These are phyloP conservation scores for Synanthedon tipuliformis DNA, from an alignment of 2,888 invertebrate genomes.

Conservation along the genomic window DNA sequence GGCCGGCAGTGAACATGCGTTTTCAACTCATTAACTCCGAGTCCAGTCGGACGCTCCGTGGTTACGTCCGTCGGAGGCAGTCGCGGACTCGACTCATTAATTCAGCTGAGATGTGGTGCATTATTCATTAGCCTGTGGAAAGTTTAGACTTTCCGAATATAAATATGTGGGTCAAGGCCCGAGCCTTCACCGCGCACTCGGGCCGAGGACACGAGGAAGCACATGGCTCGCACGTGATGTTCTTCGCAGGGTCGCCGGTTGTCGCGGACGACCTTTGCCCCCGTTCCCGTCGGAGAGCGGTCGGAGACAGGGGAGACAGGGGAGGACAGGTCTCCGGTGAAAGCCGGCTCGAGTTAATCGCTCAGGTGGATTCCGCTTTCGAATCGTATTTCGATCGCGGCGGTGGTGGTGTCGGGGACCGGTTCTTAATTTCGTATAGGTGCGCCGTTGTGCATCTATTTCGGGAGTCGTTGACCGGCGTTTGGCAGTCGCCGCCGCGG, in stretches of 20 bases:
- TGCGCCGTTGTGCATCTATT: slow-evolving; percentile 59
- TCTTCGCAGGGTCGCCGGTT: neutral
- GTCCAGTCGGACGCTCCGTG: slow-evolving; percentile 1
- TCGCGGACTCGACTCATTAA: slow-evolving; percentile 9
- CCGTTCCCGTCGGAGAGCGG: slow-evolving; percentile 5
- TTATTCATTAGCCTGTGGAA: slow-evolving; percentile 42
- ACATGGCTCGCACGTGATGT: slow-evolving; percentile 6
- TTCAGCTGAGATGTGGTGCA: slow-evolving; percentile 19
- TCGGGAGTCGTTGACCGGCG: slow-evolving; percentile 67
- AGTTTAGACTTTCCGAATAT: slow-evolving; percentile 41
- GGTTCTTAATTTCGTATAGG: slow-evolving; percentile 58
- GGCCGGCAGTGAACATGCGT: slow-evolving; percentile 38
- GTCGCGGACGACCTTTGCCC: neutral
- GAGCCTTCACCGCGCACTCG: slow-evolving; percentile 9
- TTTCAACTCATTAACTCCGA: slow-evolving; percentile 38
- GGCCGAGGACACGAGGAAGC: slow-evolving; percentile 7
- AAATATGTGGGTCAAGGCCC: slow-evolving; percentile 43
- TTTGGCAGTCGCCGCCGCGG: slow-evolving; percentile 36
- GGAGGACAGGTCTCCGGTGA: slow-evolving; percentile 38
- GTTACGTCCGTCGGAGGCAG: no score
- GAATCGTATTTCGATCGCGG: slow-evolving; percentile 51
- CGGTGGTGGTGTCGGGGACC: slow-evolving; percentile 44
- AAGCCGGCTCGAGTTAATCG: slow-evolving; percentile 54
- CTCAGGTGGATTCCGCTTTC: slow-evolving; percentile 61
- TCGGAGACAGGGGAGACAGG: slow-evolving; percentile 11